Evolutionary conservation across 2,888 invertebrate genomes (phyloP).

Genomic region (Vannuccia rotundouncinata): DNA sequence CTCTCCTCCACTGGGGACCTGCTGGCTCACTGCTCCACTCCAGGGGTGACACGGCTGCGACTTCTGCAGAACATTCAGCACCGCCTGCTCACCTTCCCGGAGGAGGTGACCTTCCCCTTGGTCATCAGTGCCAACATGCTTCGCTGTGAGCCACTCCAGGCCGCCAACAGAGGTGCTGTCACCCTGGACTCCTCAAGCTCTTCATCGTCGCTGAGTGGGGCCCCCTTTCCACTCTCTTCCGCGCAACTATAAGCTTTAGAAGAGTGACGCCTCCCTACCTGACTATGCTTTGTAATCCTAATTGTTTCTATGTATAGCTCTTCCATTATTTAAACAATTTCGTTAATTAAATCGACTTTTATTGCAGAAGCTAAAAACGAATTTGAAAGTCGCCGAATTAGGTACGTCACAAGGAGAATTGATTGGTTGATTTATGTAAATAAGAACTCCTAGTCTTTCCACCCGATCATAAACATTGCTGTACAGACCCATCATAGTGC

Average conservation of each 20-base stretch:
- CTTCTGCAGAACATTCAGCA: slow-evolving; percentile 1
- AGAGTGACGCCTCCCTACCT: too few species aligned
- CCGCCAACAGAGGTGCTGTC: neutral
- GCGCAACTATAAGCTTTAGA: neutral
- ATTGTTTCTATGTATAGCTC: too few species aligned
- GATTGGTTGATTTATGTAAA: too few species aligned
- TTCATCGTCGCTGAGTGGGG: neutral
- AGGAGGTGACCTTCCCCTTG: slow-evolving; percentile 63
- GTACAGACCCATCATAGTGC: too few species aligned
- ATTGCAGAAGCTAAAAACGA: too few species aligned
- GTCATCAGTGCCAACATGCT: slow-evolving; percentile 67
- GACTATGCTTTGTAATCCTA: too few species aligned
- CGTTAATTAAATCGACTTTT: too few species aligned
- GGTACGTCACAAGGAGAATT: too few species aligned
- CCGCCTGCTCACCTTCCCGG: neutral
- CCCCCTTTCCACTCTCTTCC: neutral
- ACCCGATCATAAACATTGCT: too few species aligned
- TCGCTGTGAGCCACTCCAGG: neutral
- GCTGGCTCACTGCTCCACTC: neutral
- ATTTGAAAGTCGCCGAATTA: too few species aligned
- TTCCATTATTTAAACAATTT: too few species aligned
- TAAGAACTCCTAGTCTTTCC: too few species aligned
- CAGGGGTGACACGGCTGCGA: neutral
- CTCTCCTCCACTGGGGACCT: slow-evolving; percentile 4
- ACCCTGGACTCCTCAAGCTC: neutral